Percentiles rank a stretch among this genome's conserved stretches.
phyloP scores from a whole-genome alignment of 1,140 invertebrate species.

The Ceratina japonica region DNA sequence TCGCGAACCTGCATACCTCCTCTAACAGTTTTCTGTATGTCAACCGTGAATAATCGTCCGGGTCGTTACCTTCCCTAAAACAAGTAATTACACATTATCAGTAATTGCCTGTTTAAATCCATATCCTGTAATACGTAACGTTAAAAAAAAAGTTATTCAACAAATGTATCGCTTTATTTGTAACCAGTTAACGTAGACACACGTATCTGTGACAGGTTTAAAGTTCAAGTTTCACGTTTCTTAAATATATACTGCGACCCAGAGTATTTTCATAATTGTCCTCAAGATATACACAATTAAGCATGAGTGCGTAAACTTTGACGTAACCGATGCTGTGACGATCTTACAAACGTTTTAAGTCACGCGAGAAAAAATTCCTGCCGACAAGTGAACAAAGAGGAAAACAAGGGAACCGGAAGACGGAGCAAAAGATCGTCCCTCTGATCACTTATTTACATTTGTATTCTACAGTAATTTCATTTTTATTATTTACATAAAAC shows the following conservation, averaged over 20 bases:
- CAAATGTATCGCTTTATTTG: neutral
- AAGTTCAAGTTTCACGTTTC: neutral
- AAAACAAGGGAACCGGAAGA: too few relatives aligned
- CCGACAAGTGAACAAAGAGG: too few relatives aligned
- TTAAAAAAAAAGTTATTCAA: neutral
- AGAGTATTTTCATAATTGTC: neutral
- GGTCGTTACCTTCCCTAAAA: slow-evolving; percentile 97
- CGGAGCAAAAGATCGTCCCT: too few relatives aligned
- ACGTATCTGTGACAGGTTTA: neutral
- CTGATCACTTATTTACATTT: too few relatives aligned
- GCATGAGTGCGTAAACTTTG: neutral
- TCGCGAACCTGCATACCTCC: slow-evolving; percentile 95
- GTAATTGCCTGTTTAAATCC: too few relatives aligned
- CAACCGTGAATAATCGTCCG: slow-evolving; percentile 90
- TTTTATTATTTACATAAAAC: too few relatives aligned
- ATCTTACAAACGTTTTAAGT: too few relatives aligned
- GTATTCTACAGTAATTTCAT: too few relatives aligned
- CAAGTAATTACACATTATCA: neutral
- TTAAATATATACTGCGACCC: neutral
- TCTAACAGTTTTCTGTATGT: slow-evolving; percentile 94
- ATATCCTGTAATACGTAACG: neutral
- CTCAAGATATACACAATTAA: neutral
- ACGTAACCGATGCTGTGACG: neutral
- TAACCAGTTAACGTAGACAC: neutral
- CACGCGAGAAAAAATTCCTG: too few relatives aligned